phyloP scores from a whole-genome alignment of 2,113 vertebrate species.

The Austrofundulus limnaeus region DNA sequence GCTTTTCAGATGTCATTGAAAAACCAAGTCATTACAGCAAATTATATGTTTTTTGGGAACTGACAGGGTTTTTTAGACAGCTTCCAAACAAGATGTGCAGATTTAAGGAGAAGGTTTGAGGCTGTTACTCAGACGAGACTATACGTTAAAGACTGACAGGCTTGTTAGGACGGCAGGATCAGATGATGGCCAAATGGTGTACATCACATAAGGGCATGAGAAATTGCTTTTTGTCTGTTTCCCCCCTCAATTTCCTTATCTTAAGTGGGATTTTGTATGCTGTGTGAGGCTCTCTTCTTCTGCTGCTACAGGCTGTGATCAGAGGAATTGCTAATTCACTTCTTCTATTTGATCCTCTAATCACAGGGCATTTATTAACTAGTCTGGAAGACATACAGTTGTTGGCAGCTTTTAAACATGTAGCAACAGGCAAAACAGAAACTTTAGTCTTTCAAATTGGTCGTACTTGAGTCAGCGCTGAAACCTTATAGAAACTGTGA shows the following conservation, averaged over 20 bases:
- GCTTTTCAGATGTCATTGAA: slow-evolving; percentile 45
- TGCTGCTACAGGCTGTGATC: slow-evolving; percentile 60
- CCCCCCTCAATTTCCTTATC: slow-evolving; percentile 9
- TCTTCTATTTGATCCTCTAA: slow-evolving; percentile 71
- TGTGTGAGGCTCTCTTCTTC: slow-evolving; percentile 44
- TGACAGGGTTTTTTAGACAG: slow-evolving; percentile 16
- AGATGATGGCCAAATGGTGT: slow-evolving; percentile 22
- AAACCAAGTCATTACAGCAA: slow-evolving; percentile 11
- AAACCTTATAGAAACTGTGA: slow-evolving; percentile 21
- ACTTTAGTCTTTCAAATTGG: slow-evolving; percentile 64
- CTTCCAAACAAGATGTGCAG: slow-evolving; percentile 12
- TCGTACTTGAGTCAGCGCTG: slow-evolving; percentile 61
- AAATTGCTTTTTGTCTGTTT: slow-evolving; percentile 26
- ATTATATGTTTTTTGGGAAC: slow-evolving; percentile 17
- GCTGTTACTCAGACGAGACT: background rate
- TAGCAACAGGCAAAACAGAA: slow-evolving; percentile 52
- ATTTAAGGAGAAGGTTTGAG: background rate
- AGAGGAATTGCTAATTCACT: slow-evolving; percentile 71
- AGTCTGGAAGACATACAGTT: slow-evolving; percentile 59
- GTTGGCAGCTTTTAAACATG: slow-evolving; percentile 48
- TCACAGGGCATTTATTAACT: slow-evolving; percentile 77
- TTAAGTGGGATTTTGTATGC: slow-evolving; percentile 41
- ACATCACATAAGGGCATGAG: slow-evolving; percentile 4
- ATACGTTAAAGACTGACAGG: slow-evolving; percentile 3
- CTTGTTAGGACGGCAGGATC: background rate